Base-by-base conservation (phyloP, 1,140 invertebrate genomes). In the Leptopilina clavipes region DNA sequence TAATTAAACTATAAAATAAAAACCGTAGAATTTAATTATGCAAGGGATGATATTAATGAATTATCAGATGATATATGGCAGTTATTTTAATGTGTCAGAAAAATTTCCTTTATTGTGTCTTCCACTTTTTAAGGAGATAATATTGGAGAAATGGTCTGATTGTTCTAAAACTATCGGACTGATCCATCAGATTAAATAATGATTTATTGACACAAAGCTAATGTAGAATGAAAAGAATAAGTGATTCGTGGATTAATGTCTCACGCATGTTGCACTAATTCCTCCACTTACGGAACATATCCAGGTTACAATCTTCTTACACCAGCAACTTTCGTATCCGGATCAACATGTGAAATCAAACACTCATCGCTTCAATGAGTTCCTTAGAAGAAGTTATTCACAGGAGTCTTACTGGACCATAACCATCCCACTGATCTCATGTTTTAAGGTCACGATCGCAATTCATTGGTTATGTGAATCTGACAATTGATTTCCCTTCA, bases 271-370 rank as follows among this genome's bases (percentile, higher is more conserved):
- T 44, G 72, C 43, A 78, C 79, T 83, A 85, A 85, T 85, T 81
- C 73, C 73, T 70, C 25, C 25, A 45, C 25, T 65, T 31, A 31
- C 12, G 14, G 25, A 65, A 65, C 5, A 65, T 65, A 65, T 65
- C 59, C 59, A 65, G 14, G 59, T 65, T 65, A 25, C 22, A 31
- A 65, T 65, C 59, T 37, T 65, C 59, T 14, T 65, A 65, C 19
- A 10, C 56, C 19, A 65, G 59, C 22, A 12, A n/a, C 22, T 65
- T 65, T 65, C 56, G 59, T 65, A 65, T 65, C 22, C 44, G 78
- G 82, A 87, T 87, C 85, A 84, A 76, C 77, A 78, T 84, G 85
- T 86, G 86, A 87, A 87, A 87, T 86, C 85, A 84, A 79, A 84
- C 77, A 73, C 83, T 76, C 65, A 79, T 74, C 71, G 76, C 78